These are phyloP conservation scores for Lophotriccus pileatus DNA, from an alignment of 2,797 vertebrate genomes.

Conservation along the genomic window DNA sequence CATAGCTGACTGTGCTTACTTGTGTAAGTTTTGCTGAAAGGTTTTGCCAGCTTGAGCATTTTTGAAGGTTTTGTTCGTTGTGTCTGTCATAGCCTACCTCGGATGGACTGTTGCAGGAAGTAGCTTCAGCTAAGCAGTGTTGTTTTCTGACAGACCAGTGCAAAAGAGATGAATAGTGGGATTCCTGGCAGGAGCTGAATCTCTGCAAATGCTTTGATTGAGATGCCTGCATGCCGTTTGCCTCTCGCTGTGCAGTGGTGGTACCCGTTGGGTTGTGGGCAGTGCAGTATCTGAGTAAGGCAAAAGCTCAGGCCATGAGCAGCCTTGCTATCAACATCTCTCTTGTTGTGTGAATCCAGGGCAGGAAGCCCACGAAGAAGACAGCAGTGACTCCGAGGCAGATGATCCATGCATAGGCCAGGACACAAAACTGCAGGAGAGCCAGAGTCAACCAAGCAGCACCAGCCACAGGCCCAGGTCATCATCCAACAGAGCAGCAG, in stretches of 20 bases:
- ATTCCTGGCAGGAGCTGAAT: background rate
- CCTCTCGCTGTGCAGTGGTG: background rate
- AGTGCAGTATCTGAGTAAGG: background rate
- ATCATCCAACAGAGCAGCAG: constrained; percentile 73
- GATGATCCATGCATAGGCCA: constrained; percentile 85
- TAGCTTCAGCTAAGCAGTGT: background rate
- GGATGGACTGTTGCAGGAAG: background rate
- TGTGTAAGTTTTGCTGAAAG: background rate
- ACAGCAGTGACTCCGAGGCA: constrained; percentile 94
- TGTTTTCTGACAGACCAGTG: background rate
- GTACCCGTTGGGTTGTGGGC: background rate
- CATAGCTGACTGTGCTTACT: background rate
- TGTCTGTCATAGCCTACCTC: background rate
- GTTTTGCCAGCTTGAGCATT: background rate
- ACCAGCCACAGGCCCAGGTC: constrained; percentile 83
- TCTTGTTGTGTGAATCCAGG: constrained; percentile 68
- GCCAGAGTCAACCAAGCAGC: constrained; percentile 80
- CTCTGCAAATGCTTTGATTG: background rate
- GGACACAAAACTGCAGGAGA: constrained; percentile 78
- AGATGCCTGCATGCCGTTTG: background rate
- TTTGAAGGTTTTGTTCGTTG: background rate
- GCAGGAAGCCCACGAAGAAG: constrained; percentile 88
- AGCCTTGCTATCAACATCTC: background rate
- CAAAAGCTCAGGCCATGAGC: background rate
- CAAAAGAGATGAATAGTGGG: background rate